A percentile compares a stretch with the other conserved stretches of the same genome.
Evolutionary conservation across 2,888 invertebrate species (phyloP).

Genomic region (Anticlea derivata): DNA sequence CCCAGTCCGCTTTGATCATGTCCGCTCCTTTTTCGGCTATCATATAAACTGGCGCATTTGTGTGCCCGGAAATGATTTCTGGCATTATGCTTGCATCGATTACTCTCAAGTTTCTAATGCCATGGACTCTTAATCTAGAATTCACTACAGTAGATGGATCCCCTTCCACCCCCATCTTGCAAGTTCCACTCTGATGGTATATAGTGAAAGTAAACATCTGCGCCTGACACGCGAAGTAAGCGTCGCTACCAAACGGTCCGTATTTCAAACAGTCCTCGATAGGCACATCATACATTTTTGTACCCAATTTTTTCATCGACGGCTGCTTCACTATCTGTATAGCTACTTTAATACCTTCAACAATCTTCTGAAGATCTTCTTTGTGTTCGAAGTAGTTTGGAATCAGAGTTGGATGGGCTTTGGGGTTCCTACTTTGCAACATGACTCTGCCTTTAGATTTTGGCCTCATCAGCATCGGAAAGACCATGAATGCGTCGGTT

Average conservation of each 20-base stretch:
- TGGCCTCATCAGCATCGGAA: constrained; percentile 89
- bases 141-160: constrained; percentile 87
- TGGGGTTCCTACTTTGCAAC: constrained; percentile 88
- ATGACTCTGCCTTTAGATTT: constrained; percentile 87
- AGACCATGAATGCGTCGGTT: constrained; percentile 78
- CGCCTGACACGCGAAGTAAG: constrained; percentile 87
- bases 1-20: constrained; percentile 85
- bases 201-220: constrained; percentile 87
- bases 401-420: constrained; percentile 88
- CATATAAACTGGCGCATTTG: constrained; percentile 91
- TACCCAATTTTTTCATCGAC: constrained; percentile 83
- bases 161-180: constrained; percentile 85
- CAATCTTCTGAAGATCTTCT: constrained; percentile 86
- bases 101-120: constrained; percentile 87
- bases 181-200: constrained; percentile 87
- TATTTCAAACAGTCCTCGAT: constrained; percentile 84
- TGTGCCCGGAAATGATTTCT: constrained; percentile 89
- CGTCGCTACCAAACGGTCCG: constrained; percentile 85
- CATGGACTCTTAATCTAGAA: constrained; percentile 85
- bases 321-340: constrained; percentile 84
- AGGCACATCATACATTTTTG: constrained; percentile 83
- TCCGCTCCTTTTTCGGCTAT: constrained; percentile 92
- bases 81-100: constrained; percentile 93
- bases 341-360: constrained; percentile 85
- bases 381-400: constrained; percentile 89